Percentiles rank a stretch among this genome's conserved stretches.
Conservation (phyloP, 2,797 vertebrate genomes). For the Melanotaenia boesemani region DNA sequence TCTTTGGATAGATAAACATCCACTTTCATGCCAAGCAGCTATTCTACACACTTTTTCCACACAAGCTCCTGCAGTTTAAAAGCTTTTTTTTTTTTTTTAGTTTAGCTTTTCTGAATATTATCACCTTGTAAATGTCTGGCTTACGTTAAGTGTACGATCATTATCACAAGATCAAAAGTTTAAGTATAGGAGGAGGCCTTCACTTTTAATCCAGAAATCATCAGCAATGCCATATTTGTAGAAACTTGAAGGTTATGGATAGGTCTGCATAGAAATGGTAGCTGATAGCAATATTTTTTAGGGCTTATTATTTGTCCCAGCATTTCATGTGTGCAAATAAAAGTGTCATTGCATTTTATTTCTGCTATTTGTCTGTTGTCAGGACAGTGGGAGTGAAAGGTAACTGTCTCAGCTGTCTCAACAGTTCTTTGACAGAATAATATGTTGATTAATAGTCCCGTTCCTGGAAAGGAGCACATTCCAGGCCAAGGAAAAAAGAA, state of each 20-base stretch:
- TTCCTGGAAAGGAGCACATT: background rate
- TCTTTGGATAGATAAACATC: background rate
- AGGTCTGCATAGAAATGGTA: too few species aligned
- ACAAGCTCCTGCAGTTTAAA: background rate
- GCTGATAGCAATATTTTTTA: too few species aligned
- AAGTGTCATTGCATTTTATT: background rate
- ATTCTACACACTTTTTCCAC: background rate
- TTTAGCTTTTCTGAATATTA: constrained; percentile 40
- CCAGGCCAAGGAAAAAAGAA: too few species aligned
- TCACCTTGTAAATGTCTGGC: constrained; percentile 45
- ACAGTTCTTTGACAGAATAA: background rate
- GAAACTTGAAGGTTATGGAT: background rate
- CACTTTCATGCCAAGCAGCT: constrained; percentile 5
- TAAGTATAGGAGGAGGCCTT: constrained; percentile 29
- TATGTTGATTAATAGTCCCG: background rate
- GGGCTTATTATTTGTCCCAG: too few species aligned
- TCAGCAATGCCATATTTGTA: constrained; percentile 23
- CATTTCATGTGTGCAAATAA: background rate
- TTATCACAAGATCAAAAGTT: constrained; percentile 13
- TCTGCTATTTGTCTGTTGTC: background rate
- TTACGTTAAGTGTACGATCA: constrained; percentile 16
- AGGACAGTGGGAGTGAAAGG: background rate
- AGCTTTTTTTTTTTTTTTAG: background rate
- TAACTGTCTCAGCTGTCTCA: background rate
- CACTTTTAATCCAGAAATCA: constrained; percentile 11